Conservation (phyloP, 2,113 vertebrate genomes). For the Ochotona curzoniae region DNA sequence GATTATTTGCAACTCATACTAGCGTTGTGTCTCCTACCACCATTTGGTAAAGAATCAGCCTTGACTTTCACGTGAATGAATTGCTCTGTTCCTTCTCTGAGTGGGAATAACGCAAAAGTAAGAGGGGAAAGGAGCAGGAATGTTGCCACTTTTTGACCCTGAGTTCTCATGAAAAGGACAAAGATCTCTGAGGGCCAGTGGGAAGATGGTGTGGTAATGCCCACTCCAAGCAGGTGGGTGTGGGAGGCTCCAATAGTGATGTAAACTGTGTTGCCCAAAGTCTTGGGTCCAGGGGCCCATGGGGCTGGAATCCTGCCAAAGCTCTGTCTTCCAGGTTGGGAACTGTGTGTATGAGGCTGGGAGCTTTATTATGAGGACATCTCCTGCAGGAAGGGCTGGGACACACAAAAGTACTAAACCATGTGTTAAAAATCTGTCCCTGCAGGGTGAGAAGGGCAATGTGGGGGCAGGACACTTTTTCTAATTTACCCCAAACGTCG, state of each 20-base stretch:
- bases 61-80: not conserved
- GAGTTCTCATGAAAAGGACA: not conserved
- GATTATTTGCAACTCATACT: not conserved
- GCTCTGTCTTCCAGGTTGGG: not conserved
- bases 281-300: not conserved
- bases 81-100: not conserved
- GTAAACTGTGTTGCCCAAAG: not conserved
- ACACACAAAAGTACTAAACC: not conserved
- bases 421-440: not conserved
- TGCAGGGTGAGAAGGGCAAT: not conserved
- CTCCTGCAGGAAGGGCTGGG: not conserved
- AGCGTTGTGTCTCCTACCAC: not conserved
- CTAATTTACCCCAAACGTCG: not conserved
- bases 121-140: not conserved
- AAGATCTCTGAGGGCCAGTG: not conserved
- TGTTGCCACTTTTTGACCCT: not conserved
- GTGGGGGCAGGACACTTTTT: not conserved
- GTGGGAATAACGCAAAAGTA: not conserved
- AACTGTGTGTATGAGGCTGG: too few species aligned
- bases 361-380: not conserved
- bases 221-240: too few species aligned
- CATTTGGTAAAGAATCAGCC: not conserved
- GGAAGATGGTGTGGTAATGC: accelerated
- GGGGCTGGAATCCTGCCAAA: not conserved
- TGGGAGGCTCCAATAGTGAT: too few species aligned